Conservation (phyloP, 1,140 invertebrate species). For the Cherax quadricarinatus region DNA sequence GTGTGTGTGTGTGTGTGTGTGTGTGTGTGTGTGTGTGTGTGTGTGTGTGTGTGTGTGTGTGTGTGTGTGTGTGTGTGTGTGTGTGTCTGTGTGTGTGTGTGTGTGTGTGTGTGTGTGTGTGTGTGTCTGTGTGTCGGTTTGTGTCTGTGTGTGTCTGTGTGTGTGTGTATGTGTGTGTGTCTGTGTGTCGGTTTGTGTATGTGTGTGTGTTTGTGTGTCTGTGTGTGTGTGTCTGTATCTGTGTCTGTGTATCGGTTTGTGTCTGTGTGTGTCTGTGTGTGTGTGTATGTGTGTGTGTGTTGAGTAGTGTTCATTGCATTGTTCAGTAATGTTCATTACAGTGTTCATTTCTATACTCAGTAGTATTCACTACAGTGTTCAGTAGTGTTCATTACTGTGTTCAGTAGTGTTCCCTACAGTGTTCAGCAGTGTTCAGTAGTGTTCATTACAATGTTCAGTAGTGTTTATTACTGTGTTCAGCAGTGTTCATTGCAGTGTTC, state of each 20-base stretch:
- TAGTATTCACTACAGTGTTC: background rate
- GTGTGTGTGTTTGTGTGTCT: too few species aligned
- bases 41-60: background rate
- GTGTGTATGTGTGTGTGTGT: background rate
- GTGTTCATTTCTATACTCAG: background rate
- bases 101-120: too few species aligned
- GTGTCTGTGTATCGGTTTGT: too few species aligned
- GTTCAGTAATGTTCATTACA: background rate
- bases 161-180: too few species aligned
- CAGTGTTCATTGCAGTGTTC: too few species aligned
- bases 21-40: too few species aligned
- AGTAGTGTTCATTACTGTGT: background rate
- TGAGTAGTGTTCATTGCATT: background rate
- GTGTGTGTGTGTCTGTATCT: too few species aligned
- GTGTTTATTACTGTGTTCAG: background rate
- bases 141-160: too few species aligned
- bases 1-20: too few species aligned
- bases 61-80: background rate
- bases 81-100: too few species aligned
- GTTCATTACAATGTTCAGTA: background rate
- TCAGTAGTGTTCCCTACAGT: background rate
- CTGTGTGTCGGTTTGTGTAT: too few species aligned
- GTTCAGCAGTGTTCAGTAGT: background rate
- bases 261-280: background rate
- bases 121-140: too few species aligned